Evolutionary conservation across 1,140 invertebrate genomes (phyloP), one percentile per base, ranked within the genome.

Genomic region (Megathymus violae): DNA sequence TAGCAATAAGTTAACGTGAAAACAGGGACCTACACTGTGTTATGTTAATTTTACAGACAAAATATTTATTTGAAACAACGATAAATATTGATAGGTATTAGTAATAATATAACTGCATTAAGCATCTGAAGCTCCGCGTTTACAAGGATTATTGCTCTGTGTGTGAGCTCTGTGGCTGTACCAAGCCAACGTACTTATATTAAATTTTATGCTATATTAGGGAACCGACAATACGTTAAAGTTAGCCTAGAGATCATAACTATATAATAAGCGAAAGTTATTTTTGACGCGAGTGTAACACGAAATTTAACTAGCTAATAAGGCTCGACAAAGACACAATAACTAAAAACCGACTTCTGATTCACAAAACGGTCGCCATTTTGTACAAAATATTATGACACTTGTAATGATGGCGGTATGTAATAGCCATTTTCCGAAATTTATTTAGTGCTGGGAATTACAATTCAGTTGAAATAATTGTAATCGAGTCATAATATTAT

Each of bases 291-390:
- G 54, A 58, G 25, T 58, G 43, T 58, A 58, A 41, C 54, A 58
- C 25, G 54, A 58, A 58, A 58, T 58, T 58, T 58, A 58, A 58
- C 54, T 58, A 58, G 27, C 54, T 58, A 58, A 41, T 46, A 58
- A 56, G 54, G 43, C 54, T 15, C 15, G 14, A 34, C 25, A 25
- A 15, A 36, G 41, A 16, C 22, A 58, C 54, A 9, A 44, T 25
- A 58, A 6, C 9, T 31, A 4, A 4, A 1, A 19, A 46, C 19
- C 25, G 6, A 9, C 10, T 31, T 44, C 40, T 31, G 25, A 56
- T 41, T 4, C 51, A 56, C 52, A 31, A 19, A 43, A 43, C 52
- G 15, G 13, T 56, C 22, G 40, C 22, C 40, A 56, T 54, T 43
- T 43, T 15, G 16, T 22, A 19, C 7, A 19, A 22, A 9, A 5